Evolutionary conservation across 1,140 invertebrate species (phyloP).

Genomic region (Bombus sylvicola): DNA sequence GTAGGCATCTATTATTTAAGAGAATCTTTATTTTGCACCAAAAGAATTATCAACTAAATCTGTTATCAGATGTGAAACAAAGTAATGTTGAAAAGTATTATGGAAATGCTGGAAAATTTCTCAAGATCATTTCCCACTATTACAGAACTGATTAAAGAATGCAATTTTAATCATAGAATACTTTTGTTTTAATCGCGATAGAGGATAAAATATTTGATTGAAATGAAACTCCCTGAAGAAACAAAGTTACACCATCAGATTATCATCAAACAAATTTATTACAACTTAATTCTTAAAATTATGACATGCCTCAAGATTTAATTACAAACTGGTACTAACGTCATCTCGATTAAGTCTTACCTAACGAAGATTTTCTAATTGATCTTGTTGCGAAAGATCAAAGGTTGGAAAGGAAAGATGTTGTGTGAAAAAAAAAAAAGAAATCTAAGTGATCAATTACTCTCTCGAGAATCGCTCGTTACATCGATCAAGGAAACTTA

Average conservation of each 20-base stretch:
- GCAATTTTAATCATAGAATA: background rate
- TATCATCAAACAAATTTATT: conserved; percentile 35
- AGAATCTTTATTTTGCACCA: background rate
- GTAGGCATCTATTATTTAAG: background rate
- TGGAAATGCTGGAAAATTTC: background rate
- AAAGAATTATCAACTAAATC: conserved; percentile 1
- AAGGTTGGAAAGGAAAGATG: background rate
- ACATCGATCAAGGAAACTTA: conserved; percentile 5
- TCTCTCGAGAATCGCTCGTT: background rate
- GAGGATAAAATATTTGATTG: background rate
- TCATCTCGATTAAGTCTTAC: background rate
- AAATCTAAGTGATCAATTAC: background rate
- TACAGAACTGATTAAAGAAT: background rate
- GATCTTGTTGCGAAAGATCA: conserved; percentile 1
- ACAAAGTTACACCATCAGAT: background rate
- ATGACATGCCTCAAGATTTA: conserved; percentile 9
- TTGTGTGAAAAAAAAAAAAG: background rate
- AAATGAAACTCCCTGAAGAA: background rate
- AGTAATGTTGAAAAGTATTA: background rate
- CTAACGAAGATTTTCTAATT: conserved; percentile 21
- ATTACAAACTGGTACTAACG: conserved; percentile 22
- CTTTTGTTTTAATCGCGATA: background rate
- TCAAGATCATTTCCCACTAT: background rate
- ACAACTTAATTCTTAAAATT: conserved; percentile 21
- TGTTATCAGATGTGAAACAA: background rate